Evolutionary conservation across 2,113 vertebrate species (phyloP).

Genomic region (Jacana jacana): DNA sequence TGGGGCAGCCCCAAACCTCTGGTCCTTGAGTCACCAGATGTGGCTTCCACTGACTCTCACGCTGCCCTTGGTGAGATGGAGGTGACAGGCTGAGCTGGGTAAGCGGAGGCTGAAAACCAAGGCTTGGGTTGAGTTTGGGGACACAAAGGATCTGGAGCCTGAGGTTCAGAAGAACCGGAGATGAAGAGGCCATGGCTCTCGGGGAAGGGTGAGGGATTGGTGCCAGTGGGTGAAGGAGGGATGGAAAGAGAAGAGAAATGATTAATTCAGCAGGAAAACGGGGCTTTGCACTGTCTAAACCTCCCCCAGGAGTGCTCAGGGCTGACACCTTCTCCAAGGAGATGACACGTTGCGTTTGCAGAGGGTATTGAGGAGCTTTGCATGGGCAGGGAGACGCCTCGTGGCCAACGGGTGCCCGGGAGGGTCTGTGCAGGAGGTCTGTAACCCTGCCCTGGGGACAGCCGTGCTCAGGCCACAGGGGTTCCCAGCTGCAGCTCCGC

Average conservation of each 20-base stretch:
- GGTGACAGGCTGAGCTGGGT: not conserved
- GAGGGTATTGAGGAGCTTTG: rapidly evolving
- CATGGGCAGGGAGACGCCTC: rapidly evolving
- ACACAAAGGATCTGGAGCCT: not conserved
- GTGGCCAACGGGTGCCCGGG: rapidly evolving
- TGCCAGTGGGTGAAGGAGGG: not conserved
- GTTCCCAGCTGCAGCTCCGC: conserved; percentile 72
- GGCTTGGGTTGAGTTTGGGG: not conserved
- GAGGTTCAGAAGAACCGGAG: not conserved
- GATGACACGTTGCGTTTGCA: rapidly evolving
- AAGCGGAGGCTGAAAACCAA: not conserved
- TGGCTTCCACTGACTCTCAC: rapidly evolving
- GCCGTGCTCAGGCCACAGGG: conserved; percentile 66
- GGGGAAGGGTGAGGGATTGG: not conserved
- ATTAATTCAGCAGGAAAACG: not conserved
- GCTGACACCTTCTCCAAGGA: rapidly evolving
- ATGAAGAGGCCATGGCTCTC: not conserved
- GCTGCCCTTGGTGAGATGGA: rapidly evolving
- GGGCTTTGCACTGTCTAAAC: not conserved
- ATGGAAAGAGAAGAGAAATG: not conserved
- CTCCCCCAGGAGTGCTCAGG: rapidly evolving
- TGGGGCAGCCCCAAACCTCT: not conserved
- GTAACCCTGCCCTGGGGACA: rapidly evolving
- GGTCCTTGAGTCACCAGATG: rapidly evolving
- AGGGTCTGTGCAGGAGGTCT: rapidly evolving